Conservation (phyloP, 2,113 vertebrate genomes). For the Mustela nigripes region DNA sequence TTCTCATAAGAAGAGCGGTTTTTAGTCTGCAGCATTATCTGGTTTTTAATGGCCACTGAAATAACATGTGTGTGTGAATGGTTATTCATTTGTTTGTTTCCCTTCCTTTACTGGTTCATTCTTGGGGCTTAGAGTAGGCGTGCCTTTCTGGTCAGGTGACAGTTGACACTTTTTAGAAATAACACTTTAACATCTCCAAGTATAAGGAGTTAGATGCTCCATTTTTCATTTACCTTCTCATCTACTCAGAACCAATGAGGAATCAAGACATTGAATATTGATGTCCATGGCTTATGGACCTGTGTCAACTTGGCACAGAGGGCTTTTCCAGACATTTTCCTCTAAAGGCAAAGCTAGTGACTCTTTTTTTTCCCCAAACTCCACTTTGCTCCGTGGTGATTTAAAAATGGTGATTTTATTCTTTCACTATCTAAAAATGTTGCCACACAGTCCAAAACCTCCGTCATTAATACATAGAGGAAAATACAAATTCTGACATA, state of each 20-base stretch:
- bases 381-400: neutral
- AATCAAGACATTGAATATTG: constrained; percentile 77
- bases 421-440: neutral
- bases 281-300: constrained; percentile 74
- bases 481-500: neutral
- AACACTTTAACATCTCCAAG: neutral
- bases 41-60: neutral
- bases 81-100: neutral
- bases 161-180: constrained; percentile 18
- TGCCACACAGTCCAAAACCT: neutral
- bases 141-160: constrained; percentile 65
- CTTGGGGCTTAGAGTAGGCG: neutral
- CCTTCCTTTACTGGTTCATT: neutral
- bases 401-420: constrained; percentile 28
- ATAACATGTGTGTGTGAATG: neutral
- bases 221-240: constrained; percentile 47
- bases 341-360: constrained; percentile 65
- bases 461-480: neutral
- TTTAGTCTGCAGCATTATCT: neutral
- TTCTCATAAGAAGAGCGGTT: neutral
- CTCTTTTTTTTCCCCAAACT: neutral
- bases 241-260: constrained; percentile 18
- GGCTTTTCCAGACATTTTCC: constrained; percentile 83
- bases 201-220: neutral
- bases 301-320: constrained; percentile 70